Percentiles rank a stretch among this genome's conserved stretches.
These are phyloP conservation scores for Bryconaethiops microstoma DNA, from an alignment of 2,797 vertebrate species.

Conservation along the genomic window DNA sequence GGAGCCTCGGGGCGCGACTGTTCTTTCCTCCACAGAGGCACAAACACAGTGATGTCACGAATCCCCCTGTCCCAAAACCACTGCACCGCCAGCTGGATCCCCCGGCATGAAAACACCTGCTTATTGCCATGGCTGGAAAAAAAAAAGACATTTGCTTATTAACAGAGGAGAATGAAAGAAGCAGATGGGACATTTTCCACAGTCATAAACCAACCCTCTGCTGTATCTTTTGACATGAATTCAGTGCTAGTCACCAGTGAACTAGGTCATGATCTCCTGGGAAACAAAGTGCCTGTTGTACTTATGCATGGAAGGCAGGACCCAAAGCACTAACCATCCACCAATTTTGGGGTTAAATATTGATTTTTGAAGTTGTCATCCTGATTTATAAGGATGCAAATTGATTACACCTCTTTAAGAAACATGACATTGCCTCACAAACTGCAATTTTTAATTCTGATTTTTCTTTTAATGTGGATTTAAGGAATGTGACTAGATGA, in stretches of 20 bases:
- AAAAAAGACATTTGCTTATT: slow-evolving; percentile 4
- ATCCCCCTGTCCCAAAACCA: slow-evolving; percentile 94
- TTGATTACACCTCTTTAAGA: too few species aligned
- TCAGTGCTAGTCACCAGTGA: background rate
- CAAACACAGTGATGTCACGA: slow-evolving; percentile 92
- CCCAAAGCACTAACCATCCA: background rate
- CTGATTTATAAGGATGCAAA: too few species aligned
- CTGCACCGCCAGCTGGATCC: slow-evolving; percentile 93
- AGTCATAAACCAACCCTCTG: background rate
- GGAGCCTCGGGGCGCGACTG: slow-evolving; percentile 94
- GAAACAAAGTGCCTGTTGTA: background rate
- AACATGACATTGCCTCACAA: too few species aligned
- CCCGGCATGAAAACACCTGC: slow-evolving; percentile 95
- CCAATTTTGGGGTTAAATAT: background rate
- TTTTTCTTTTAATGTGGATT: too few species aligned
- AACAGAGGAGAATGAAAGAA: background rate
- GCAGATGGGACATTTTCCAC: background rate
- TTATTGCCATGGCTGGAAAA: slow-evolving; percentile 92
- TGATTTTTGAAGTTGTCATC: too few species aligned
- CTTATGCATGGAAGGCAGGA: too few species aligned
- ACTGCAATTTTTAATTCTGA: too few species aligned
- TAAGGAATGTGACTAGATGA: too few species aligned
- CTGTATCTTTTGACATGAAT: background rate
- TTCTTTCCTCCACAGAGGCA: slow-evolving; percentile 95
- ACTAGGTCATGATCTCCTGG: background rate